Percentiles rank a stretch among this genome's conserved stretches.
Conservation (phyloP, 64 coral and sea anemone genomes). For the Pocillopora verrucosa region DNA sequence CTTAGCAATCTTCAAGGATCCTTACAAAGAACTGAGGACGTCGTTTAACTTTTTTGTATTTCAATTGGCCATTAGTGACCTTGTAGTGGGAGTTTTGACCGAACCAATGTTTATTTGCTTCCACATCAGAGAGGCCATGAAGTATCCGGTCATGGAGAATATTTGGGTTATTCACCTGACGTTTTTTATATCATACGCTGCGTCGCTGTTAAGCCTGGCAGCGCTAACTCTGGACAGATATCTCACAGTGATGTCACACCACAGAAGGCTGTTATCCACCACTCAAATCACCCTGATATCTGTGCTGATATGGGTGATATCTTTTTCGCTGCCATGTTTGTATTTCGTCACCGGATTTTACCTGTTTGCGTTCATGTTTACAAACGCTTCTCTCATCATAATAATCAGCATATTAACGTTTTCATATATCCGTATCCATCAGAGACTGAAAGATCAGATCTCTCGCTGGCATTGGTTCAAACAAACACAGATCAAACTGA, state of each 20-base stretch:
- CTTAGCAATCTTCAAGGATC: conserved; percentile 69
- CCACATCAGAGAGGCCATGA: conserved; percentile 74
- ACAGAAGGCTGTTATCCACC: conserved; percentile 57
- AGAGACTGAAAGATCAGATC: conserved; percentile 42
- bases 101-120: conserved; percentile 78
- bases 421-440: conserved; percentile 68
- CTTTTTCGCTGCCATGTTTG: conserved; percentile 45
- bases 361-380: conserved; percentile 77
- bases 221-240: conserved; percentile 81
- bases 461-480: conserved; percentile 26
- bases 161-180: conserved; percentile 69
- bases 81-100: conserved; percentile 70
- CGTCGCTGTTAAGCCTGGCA: conserved; percentile 75
- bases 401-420: conserved; percentile 57
- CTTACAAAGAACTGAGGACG: conserved; percentile 72
- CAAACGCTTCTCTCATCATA: conserved; percentile 46
- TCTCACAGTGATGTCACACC: conserved; percentile 71
- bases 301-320: conserved; percentile 69
- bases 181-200: conserved; percentile 70
- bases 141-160: conserved; percentile 56
- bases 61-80: conserved; percentile 73
- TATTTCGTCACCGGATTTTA: conserved; percentile 79
- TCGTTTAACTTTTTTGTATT: conserved; percentile 88
- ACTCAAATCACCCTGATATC: conserved; percentile 58
- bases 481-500: conserved; percentile 20